Percentiles rank a stretch among this genome's conserved stretches.
Evolutionary conservation across 2,113 vertebrate genomes (phyloP).

Genomic region (Andinoacara biseriatus): DNA sequence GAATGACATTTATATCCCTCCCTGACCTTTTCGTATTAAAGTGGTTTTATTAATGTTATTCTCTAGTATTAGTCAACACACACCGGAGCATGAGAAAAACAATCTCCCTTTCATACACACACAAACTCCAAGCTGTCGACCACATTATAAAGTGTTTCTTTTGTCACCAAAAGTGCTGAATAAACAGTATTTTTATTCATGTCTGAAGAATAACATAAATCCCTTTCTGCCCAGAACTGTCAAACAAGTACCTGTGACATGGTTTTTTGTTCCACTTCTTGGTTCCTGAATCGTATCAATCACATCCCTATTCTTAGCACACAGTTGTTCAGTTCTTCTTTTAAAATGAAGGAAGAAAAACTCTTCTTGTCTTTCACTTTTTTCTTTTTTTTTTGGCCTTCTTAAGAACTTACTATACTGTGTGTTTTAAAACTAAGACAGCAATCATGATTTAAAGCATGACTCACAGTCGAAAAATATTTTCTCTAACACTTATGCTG

Average conservation of each 20-base stretch:
- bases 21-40: background rate
- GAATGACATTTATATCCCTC: slow-evolving; percentile 3
- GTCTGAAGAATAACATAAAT: background rate
- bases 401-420: background rate
- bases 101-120: background rate
- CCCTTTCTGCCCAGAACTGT: background rate
- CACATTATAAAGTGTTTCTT: background rate
- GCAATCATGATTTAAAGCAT: background rate
- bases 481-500: fast-evolving
- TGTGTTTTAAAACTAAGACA: background rate
- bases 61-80: background rate
- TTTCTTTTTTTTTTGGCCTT: background rate
- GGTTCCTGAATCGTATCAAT: slow-evolving; percentile 62
- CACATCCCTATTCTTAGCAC: slow-evolving; percentile 56
- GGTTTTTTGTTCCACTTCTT: slow-evolving; percentile 39
- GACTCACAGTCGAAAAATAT: background rate
- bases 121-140: background rate
- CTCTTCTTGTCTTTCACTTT: background rate
- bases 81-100: background rate
- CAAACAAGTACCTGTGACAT: background rate
- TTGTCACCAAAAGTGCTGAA: background rate
- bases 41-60: background rate
- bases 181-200: background rate
- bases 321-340: slow-evolving; percentile 32
- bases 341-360: slow-evolving; percentile 31